Conservation (phyloP, 1,140 invertebrate genomes). For the Reticulitermes speratus region DNA sequence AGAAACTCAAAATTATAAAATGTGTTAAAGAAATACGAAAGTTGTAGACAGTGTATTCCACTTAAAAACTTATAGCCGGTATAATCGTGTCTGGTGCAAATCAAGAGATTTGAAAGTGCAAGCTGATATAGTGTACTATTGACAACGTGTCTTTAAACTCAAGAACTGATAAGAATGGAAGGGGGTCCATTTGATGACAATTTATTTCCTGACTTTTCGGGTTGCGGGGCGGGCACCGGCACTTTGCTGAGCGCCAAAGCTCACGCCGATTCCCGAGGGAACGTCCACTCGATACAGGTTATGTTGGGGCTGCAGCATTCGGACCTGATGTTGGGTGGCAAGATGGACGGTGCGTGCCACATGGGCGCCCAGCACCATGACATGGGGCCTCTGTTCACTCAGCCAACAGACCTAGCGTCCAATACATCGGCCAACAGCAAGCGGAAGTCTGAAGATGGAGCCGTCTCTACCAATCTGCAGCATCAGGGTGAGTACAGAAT, state of each 20-base stretch:
- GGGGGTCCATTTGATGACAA: constrained; percentile 29
- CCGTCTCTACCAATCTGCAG: neutral
- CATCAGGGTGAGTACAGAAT: neutral
- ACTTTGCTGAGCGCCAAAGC: constrained; percentile 34
- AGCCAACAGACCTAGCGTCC: neutral
- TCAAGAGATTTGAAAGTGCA: too few relatives aligned
- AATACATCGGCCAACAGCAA: neutral
- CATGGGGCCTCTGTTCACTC: neutral
- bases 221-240: neutral
- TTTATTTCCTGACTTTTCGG: constrained; percentile 26
- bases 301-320: constrained; percentile 46
- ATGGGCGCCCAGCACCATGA: neutral
- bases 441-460: neutral
- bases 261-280: constrained; percentile 34
- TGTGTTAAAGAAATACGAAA: too few relatives aligned
- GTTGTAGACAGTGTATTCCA: too few relatives aligned
- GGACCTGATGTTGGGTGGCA: constrained; percentile 36
- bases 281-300: constrained; percentile 38
- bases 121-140: too few relatives aligned
- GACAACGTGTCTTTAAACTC: neutral
- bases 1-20: too few relatives aligned
- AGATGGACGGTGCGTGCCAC: neutral
- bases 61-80: too few relatives aligned
- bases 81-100: too few relatives aligned
- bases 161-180: neutral